phyloP scores from a whole-genome alignment of 2,113 vertebrate genomes.

The Serinus canaria region DNA sequence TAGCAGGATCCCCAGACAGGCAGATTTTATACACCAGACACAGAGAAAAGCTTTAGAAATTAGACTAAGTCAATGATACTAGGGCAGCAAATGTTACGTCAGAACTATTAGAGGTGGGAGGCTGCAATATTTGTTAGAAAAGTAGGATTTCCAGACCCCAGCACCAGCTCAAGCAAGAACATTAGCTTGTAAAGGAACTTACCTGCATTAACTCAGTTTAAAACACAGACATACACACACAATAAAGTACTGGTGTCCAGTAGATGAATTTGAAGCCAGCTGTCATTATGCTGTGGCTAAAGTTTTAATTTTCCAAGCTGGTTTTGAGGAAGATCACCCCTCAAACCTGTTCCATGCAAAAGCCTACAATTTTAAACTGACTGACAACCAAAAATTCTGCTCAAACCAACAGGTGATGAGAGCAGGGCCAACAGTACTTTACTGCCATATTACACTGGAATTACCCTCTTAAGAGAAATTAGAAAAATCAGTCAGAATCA shows the following conservation, averaged over 20 bases:
- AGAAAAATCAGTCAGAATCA: background rate
- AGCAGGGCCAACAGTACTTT: background rate
- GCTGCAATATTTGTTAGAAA: background rate
- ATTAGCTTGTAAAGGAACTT: background rate
- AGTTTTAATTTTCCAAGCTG: background rate
- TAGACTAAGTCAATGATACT: background rate
- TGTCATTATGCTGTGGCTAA: rapidly evolving
- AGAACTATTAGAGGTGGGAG: background rate
- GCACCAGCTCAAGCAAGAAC: background rate
- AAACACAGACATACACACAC: background rate
- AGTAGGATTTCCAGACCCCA: background rate
- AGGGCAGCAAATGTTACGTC: background rate
- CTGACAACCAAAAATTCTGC: background rate
- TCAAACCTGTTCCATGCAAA: background rate
- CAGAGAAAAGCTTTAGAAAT: background rate
- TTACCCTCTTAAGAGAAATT: background rate
- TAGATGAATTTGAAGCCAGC: background rate
- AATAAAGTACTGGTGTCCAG: background rate
- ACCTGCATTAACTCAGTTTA: background rate
- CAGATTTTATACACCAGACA: background rate
- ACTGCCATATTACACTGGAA: background rate
- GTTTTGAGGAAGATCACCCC: background rate
- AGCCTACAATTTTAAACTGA: background rate
- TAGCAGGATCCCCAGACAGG: background rate
- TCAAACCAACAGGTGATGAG: background rate